Conservation (phyloP, 1,140 invertebrate species). For the Magallana angulata region DNA sequence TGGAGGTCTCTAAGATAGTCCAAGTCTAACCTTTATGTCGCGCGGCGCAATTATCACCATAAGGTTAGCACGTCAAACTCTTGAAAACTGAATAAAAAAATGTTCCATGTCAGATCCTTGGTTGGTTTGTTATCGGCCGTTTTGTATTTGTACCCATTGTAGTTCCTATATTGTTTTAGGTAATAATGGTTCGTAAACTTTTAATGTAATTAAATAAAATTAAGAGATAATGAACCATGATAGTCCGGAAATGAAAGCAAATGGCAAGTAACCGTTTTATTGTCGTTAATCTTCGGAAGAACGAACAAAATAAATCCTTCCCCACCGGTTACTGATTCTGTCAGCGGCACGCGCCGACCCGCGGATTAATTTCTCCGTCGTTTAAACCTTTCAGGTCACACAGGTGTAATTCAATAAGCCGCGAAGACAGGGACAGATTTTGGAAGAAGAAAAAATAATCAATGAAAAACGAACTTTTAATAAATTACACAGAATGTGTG, state of each 20-base stretch:
- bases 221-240: no score
- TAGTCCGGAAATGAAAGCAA: background rate
- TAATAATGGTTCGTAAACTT: no score
- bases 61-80: background rate
- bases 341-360: background rate
- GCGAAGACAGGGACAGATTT: background rate
- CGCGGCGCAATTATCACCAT: background rate
- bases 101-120: no score
- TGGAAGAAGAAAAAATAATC: background rate
- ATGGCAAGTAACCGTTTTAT: background rate
- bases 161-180: no score
- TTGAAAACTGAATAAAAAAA: no score
- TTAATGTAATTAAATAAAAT: no score
- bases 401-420: constrained; percentile 33
- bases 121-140: no score
- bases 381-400: background rate
- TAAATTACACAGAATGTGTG: background rate
- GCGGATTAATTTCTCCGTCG: background rate
- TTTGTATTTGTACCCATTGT: no score
- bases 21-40: background rate
- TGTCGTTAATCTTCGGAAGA: background rate
- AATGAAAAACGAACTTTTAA: background rate
- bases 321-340: background rate
- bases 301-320: background rate
- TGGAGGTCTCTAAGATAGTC: constrained; percentile 24